These are phyloP conservation scores for Sternarchorhynchus goeldii DNA, from an alignment of 2,797 vertebrate species.

Conservation along the genomic window DNA sequence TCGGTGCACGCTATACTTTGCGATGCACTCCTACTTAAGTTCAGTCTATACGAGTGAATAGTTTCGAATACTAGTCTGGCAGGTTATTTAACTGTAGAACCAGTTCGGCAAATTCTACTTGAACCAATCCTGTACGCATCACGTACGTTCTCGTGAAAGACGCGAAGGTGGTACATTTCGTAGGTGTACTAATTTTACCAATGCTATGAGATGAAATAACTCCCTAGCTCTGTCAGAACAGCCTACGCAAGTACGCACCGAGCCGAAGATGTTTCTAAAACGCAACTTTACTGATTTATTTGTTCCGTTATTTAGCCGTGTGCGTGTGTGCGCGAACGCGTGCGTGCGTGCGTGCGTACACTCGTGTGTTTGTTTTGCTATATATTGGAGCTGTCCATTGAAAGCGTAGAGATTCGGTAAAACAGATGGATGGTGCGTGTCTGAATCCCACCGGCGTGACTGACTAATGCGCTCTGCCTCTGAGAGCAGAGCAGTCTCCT, in stretches of 20 bases:
- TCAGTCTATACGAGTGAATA: neutral
- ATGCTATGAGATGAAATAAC: neutral
- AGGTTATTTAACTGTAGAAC: constrained; percentile 43
- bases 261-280: neutral
- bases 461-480: constrained; percentile 27
- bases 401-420: constrained; percentile 24
- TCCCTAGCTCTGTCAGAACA: too few species aligned
- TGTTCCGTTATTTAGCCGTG: neutral
- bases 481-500: neutral
- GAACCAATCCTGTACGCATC: neutral
- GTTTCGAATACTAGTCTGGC: neutral
- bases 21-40: neutral
- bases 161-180: too few species aligned
- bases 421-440: constrained; percentile 34
- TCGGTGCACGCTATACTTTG: neutral
- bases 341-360: neutral
- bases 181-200: neutral
- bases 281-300: neutral
- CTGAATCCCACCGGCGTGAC: constrained; percentile 18
- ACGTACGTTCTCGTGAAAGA: too few species aligned
- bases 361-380: constrained; percentile 2
- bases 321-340: neutral
- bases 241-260: neutral
- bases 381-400: neutral
- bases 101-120: constrained; percentile 35